Base-by-base conservation (phyloP, 2,888 invertebrate genomes). In the Eristalinus aeneus region DNA sequence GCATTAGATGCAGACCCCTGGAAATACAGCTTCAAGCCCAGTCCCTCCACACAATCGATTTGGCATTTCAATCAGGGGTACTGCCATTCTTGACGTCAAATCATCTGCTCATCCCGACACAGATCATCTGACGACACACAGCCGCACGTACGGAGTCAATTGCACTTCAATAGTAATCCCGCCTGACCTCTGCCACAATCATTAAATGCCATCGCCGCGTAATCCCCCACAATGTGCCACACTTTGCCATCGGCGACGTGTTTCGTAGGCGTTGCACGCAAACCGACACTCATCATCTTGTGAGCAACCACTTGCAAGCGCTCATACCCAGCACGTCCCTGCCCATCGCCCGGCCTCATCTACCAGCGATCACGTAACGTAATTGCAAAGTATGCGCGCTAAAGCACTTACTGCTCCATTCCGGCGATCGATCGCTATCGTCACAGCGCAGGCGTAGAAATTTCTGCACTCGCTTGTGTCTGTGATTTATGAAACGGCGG, bases 291-390 rank as follows among this genome's bases (percentile, higher is more conserved):
- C n/a, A 31, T 67, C 58, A 39, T 16, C 65, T 60, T 46, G 39
- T 11, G 4, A 23, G 58, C 53, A 69, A 63, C 16, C 39, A 63
- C 60, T 27, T 16, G 54, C 23, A 64, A 58, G 23, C 10, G 58
- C 64, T 71, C 75, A 71, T 75, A 75, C 68, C 27, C 31, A 69
- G 54, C 22, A n/a, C 46, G 65, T 39, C n/a, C 54, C 36, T 71
- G n/a, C n/a, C n/a, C n/a, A n/a, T 32, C 56, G 36, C 23, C n/a
- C 65, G 46, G 58, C 61, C 46, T 46, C 46, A 16, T 16, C 46
- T 69, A 54, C 64, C 58, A 75, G 23, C 3, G 60, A 67, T 76
- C 75, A 76, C 81, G 71, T 81, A 76, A 81, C 22, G 22, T 75
- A 58, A 74, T 74, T 74, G 80, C 22, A 23, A 67, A 27, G 20